Conservation (phyloP, 2,797 vertebrate species). For the Acropternis orthonyx region DNA sequence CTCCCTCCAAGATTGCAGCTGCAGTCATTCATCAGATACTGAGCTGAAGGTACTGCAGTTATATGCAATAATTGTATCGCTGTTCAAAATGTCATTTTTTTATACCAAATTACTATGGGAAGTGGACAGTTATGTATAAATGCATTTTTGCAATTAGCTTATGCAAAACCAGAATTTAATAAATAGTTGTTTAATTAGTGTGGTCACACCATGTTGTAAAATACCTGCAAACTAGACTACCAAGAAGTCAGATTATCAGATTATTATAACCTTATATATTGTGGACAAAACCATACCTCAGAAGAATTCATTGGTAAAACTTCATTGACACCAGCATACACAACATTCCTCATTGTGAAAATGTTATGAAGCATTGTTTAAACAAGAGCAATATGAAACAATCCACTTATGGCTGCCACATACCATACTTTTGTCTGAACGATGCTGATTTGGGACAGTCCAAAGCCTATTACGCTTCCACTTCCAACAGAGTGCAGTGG, state of each 20-base stretch:
- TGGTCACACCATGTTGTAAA: neutral
- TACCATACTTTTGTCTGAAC: neutral
- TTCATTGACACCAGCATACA: neutral
- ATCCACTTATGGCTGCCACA: neutral
- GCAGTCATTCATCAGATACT: neutral
- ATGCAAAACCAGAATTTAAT: neutral
- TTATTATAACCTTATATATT: neutral
- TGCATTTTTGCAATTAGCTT: neutral
- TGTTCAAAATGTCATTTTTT: neutral
- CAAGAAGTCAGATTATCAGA: neutral
- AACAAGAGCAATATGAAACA: neutral
- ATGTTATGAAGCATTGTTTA: neutral
- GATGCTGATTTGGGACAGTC: neutral
- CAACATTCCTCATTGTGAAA: neutral
- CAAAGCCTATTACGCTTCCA: neutral
- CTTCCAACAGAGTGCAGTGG: neutral
- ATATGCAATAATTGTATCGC: neutral
- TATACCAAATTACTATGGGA: neutral
- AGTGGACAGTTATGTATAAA: accelerated
- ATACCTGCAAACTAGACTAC: neutral
- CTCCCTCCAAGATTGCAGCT: neutral
- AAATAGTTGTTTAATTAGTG: neutral
- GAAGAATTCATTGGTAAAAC: neutral
- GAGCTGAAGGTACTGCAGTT: neutral
- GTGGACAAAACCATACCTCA: neutral